Evolutionary conservation across 2,113 vertebrate genomes (phyloP).

Genomic region (Daboia siamensis): DNA sequence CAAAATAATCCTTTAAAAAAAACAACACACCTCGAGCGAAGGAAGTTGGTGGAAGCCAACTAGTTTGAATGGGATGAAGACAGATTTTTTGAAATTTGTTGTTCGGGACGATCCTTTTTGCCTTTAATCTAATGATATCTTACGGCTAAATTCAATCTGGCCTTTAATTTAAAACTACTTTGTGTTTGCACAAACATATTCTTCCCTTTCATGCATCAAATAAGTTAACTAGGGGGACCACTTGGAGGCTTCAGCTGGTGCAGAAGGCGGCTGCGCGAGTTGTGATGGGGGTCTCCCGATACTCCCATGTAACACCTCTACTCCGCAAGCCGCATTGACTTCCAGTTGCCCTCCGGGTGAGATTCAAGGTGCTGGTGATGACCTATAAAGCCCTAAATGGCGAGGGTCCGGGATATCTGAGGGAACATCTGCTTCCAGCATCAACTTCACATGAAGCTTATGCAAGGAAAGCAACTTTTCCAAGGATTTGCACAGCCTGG

Average conservation of each 20-base stretch:
- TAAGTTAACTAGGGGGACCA: neutral
- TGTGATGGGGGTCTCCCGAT: too few species aligned
- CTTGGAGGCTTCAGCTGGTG: too few species aligned
- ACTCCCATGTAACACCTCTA: too few species aligned
- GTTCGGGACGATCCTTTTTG: conserved; percentile 23
- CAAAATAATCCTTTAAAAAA: conserved; percentile 65
- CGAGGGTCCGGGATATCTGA: too few species aligned
- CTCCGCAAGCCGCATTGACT: too few species aligned
- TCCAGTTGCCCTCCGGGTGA: too few species aligned
- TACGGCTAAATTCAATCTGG: conserved; percentile 49
- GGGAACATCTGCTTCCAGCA: too few species aligned
- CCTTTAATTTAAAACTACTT: conserved; percentile 65
- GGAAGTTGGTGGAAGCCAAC: conserved; percentile 51
- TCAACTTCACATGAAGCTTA: neutral
- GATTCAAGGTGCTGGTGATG: too few species aligned
- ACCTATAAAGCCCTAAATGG: too few species aligned
- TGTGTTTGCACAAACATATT: conserved; percentile 61
- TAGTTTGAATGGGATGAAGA: conserved; percentile 62
- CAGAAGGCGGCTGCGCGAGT: too few species aligned
- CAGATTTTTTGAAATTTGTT: conserved; percentile 54
- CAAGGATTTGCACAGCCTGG: neutral
- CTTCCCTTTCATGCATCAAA: conserved; percentile 65
- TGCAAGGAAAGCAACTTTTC: neutral
- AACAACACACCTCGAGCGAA: neutral
- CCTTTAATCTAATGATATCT: conserved; percentile 36